phyloP scores from a whole-genome alignment of 1,140 invertebrate species.

The Dysdera silvatica region DNA sequence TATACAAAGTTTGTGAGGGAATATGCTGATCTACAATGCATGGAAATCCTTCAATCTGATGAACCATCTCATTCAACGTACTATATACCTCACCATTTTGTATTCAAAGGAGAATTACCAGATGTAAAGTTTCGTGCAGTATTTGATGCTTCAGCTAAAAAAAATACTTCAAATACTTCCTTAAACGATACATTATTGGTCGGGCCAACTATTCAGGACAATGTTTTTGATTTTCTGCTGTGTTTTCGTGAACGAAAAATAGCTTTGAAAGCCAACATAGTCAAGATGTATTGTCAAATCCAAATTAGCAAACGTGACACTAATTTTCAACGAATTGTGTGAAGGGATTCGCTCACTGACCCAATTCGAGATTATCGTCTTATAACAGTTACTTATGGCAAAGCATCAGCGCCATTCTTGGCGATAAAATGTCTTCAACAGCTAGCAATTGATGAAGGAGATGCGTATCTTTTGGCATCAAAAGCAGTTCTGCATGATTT shows the following conservation, averaged over 20 bases:
- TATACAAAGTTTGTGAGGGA: no score
- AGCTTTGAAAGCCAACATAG: slow-evolving; percentile 19
- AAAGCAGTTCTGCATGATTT: slow-evolving; percentile 17
- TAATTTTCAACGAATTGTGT: slow-evolving; percentile 29
- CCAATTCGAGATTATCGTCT: slow-evolving; percentile 34
- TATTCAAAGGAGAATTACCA: no score
- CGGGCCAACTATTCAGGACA: slow-evolving; percentile 19
- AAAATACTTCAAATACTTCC: no score
- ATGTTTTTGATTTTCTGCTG: slow-evolving; percentile 30
- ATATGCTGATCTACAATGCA: no score
- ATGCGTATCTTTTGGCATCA: slow-evolving; percentile 29
- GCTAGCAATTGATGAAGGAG: slow-evolving; percentile 21
- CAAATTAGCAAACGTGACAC: background rate
- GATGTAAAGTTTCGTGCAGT: no score
- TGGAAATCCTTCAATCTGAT: no score
- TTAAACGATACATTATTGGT: background rate
- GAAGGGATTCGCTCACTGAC: slow-evolving; percentile 27
- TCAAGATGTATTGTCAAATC: slow-evolving; percentile 30
- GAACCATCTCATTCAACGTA: no score
- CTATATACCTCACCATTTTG: no score
- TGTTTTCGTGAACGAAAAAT: slow-evolving; percentile 31
- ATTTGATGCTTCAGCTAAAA: no score
- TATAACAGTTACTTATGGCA: slow-evolving; percentile 41
- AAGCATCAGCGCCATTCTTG: slow-evolving; percentile 37
- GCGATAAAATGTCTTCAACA: slow-evolving; percentile 38